A percentile compares a stretch with the other conserved stretches of the same genome.
phyloP scores from a whole-genome alignment of 2,888 invertebrate genomes.

The Cheilosia urbana region DNA sequence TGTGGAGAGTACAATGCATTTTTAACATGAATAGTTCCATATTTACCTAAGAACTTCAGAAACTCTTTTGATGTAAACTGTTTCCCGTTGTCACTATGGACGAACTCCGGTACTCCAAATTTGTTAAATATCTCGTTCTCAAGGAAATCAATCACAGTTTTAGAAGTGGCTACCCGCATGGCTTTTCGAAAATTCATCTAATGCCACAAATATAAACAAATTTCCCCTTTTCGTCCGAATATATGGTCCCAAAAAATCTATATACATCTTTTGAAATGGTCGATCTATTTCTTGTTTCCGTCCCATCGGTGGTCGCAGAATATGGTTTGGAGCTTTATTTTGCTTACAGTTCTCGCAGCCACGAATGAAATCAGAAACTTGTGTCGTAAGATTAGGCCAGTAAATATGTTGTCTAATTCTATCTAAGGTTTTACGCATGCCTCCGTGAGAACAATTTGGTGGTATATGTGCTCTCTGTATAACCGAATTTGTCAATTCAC shows the following conservation, averaged over 20 bases:
- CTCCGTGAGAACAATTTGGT: not conserved
- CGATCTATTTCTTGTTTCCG: slow-evolving; percentile 10
- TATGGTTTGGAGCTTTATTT: slow-evolving; percentile 1
- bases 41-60: not conserved
- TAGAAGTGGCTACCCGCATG: not conserved
- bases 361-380: not conserved
- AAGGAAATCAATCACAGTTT: too few relatives aligned
- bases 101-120: slow-evolving; percentile 76
- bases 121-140: slow-evolving; percentile 76
- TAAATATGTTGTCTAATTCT: not conserved
- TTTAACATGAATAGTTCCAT: not conserved
- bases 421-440: too few relatives aligned
- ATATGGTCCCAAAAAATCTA: slow-evolving; percentile 70
- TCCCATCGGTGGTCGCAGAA: slow-evolving; percentile 36
- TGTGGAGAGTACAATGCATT: not conserved
- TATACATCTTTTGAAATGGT: slow-evolving; percentile 60
- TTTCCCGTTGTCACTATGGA: slow-evolving; percentile 77
- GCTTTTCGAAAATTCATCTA: slow-evolving; percentile 55
- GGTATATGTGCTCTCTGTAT: not conserved
- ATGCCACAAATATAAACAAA: slow-evolving; percentile 32
- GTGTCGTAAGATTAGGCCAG: slow-evolving; percentile 1
- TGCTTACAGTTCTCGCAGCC: not conserved
- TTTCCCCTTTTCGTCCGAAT: slow-evolving; percentile 61
- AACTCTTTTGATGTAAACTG: not conserved
- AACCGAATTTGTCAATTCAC: not conserved